Conservation (phyloP, 30 jellyfish, hydroid and myxozoan genomes). For the Aurelia sp. region DNA sequence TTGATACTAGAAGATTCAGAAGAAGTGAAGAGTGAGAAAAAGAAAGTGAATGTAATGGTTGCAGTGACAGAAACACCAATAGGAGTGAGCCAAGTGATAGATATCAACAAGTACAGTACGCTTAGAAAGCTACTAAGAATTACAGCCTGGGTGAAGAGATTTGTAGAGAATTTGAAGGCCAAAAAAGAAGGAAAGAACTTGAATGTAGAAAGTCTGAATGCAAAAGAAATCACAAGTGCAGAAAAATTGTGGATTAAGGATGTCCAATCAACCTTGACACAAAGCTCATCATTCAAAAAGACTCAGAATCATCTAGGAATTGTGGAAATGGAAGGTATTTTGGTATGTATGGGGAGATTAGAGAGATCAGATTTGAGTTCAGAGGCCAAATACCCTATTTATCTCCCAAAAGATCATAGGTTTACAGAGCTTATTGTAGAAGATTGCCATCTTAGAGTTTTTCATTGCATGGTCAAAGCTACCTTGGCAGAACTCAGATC, state of each 20-base stretch:
- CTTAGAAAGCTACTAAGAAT: conserved; percentile 39
- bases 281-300: conserved; percentile 17
- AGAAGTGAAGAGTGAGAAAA: conserved; percentile 30
- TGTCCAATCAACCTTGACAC: conserved; percentile 11
- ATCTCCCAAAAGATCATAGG: conserved; percentile 44
- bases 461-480: conserved; percentile 44
- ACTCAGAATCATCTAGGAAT: conserved; percentile 15
- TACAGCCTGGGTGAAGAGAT: conserved; percentile 42
- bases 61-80: not conserved
- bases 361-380: conserved; percentile 47
- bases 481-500: conserved; percentile 64
- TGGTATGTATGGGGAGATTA: conserved; percentile 46
- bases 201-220: conserved; percentile 12
- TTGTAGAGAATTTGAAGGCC: conserved; percentile 13
- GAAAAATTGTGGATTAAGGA: conserved; percentile 48
- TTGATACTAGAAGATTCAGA: conserved; percentile 24
- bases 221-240: conserved; percentile 35
- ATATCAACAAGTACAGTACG: conserved; percentile 26
- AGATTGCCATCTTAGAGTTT: conserved; percentile 44
- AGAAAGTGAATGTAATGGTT: conserved; percentile 14
- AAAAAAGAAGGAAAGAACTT: conserved; percentile 25
- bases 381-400: conserved; percentile 37
- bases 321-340: conserved; percentile 22
- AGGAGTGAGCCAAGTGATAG: conserved; percentile 27
- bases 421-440: conserved; percentile 27